These are phyloP conservation scores for Engystomops pustulosus DNA, from an alignment of 2,113 vertebrate genomes.

Conservation along the genomic window DNA sequence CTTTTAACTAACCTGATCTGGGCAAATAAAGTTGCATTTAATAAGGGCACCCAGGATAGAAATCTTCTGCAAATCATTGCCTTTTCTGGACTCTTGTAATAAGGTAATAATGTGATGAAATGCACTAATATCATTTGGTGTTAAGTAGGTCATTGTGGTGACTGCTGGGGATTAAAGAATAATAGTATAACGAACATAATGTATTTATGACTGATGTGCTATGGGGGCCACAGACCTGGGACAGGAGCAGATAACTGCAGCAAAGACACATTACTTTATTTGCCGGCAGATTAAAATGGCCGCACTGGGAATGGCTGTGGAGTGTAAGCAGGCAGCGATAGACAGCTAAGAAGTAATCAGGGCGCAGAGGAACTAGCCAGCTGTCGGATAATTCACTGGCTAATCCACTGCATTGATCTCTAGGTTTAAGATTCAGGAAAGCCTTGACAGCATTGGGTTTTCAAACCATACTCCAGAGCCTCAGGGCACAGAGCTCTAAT, in stretches of 20 bases:
- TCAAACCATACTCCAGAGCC: conserved; percentile 20
- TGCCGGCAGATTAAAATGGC: conserved; percentile 12
- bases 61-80: neutral
- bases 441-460: conserved; percentile 44
- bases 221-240: neutral
- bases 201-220: neutral
- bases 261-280: conserved; percentile 20
- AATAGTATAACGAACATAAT: neutral
- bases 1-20: too few species aligned
- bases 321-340: conserved; percentile 5
- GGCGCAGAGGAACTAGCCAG: conserved; percentile 49
- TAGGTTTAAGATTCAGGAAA: conserved; percentile 28
- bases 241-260: conserved; percentile 8
- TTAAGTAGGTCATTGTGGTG: neutral
- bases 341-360: conserved; percentile 9
- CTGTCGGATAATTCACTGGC: conserved; percentile 41
- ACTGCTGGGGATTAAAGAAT: neutral
- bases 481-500: conserved; percentile 13
- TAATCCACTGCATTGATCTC: conserved; percentile 52
- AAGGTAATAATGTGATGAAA: too few species aligned
- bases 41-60: neutral
- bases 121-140: neutral
- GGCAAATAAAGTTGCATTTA: too few species aligned
- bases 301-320: conserved; percentile 24
- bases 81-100: too few species aligned